A percentile compares a stretch with the other conserved stretches of the same genome.
Evolutionary conservation across 2,113 vertebrate genomes (phyloP).

Genomic region (Alexandromys fortis): DNA sequence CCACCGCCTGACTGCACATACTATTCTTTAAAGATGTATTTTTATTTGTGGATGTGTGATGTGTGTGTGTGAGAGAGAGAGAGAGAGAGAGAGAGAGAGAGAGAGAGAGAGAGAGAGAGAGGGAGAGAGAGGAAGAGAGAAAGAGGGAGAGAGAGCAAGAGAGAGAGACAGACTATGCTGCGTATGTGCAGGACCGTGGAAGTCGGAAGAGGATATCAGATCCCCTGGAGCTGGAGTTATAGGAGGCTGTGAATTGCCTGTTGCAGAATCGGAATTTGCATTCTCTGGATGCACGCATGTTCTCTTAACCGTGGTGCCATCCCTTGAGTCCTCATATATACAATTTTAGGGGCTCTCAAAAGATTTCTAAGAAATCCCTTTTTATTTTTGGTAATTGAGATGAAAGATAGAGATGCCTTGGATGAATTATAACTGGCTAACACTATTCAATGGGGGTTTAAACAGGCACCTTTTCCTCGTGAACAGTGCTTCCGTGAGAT

Average conservation of each 20-base stretch:
- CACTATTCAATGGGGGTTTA: not conserved
- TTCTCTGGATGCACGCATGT: not conserved
- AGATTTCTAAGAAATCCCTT: not conserved
- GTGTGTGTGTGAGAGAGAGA: not conserved
- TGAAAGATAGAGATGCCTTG: not conserved
- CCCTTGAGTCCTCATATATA: not conserved
- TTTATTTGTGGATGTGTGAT: not conserved
- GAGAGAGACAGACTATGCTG: not conserved
- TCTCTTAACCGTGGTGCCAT: not conserved
- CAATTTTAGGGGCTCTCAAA: not conserved
- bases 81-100: too few relatives aligned
- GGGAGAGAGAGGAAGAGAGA: too few relatives aligned
- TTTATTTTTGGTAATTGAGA: not conserved
- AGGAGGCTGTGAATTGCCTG: not conserved
- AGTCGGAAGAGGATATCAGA: not conserved
- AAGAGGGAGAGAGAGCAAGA: too few relatives aligned
- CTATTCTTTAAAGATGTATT: not conserved
- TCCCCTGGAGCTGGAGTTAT: not conserved
- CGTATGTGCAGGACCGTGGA: not conserved
- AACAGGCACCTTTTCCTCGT: not conserved
- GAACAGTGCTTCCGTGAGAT: not conserved
- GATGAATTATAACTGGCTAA: too few relatives aligned
- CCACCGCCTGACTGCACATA: too few relatives aligned
- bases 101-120: too few relatives aligned
- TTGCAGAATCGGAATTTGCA: not conserved